phyloP scores from a whole-genome alignment of 1,140 invertebrate genomes.

The Dendrolimus punctatus region DNA sequence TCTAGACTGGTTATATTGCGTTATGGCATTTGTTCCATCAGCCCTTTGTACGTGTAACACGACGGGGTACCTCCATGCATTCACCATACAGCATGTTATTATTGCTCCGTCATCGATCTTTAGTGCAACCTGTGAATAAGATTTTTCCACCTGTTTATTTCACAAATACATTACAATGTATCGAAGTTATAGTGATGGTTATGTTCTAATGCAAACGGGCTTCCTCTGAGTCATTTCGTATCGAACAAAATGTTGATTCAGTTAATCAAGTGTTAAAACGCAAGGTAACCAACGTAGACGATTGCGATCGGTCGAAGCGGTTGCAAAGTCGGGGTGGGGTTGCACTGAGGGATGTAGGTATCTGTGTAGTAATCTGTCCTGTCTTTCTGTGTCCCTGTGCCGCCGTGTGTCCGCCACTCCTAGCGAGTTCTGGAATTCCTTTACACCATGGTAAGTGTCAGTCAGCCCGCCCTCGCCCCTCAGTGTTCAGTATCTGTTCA shows the following conservation, averaged over 20 bases:
- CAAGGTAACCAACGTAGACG: constrained; percentile 68
- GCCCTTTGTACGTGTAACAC: constrained; percentile 35
- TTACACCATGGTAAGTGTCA: constrained; percentile 96
- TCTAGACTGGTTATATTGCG: constrained; percentile 71
- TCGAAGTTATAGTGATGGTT: constrained; percentile 53
- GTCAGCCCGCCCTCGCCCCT: constrained; percentile 73
- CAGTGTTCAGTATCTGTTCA: constrained; percentile 72
- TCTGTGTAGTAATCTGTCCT: constrained; percentile 80
- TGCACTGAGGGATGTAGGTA: constrained; percentile 74
- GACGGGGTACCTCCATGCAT: constrained; percentile 39
- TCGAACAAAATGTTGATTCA: constrained; percentile 57
- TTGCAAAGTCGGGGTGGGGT: constrained; percentile 64
- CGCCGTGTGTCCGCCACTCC: constrained; percentile 78
- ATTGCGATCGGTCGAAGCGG: constrained; percentile 51
- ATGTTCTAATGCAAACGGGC: constrained; percentile 71
- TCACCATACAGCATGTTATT: constrained; percentile 45
- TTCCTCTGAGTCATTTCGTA: constrained; percentile 54
- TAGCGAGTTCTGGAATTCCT: constrained; percentile 98
- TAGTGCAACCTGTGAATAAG: constrained; percentile 30
- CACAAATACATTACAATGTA: constrained; percentile 1
- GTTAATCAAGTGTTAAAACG: constrained; percentile 65
- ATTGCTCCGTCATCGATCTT: constrained; percentile 23
- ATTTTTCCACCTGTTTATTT: constrained; percentile 6
- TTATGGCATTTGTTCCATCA: constrained; percentile 67
- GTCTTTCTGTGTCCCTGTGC: constrained; percentile 81